Conservation (phyloP, 2,888 invertebrate species). For the Drosophila peninsularis region DNA sequence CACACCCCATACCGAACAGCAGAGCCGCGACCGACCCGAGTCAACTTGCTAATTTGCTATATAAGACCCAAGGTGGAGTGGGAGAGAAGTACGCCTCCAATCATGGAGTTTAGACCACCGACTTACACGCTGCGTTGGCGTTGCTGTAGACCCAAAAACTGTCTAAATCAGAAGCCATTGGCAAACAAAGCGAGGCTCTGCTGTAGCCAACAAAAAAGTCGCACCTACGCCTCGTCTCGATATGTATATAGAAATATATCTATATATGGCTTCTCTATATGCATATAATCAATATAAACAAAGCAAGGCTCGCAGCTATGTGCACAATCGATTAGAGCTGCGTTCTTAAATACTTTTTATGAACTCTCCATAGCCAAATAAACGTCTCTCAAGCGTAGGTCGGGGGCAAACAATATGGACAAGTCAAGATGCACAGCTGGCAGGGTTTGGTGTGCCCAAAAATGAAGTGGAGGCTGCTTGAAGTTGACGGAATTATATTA, state of each 20-base stretch:
- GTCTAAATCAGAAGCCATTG: constrained; percentile 48
- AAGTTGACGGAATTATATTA: neutral
- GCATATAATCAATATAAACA: constrained; percentile 72
- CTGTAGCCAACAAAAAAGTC: constrained; percentile 40
- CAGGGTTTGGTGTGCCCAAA: neutral
- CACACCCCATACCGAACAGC: constrained; percentile 62
- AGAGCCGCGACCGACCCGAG: neutral
- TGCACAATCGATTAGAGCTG: constrained; percentile 53
- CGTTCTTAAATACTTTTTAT: constrained; percentile 72
- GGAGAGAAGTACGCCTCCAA: constrained; percentile 52
- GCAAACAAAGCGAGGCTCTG: constrained; percentile 53
- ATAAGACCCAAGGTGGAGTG: constrained; percentile 17
- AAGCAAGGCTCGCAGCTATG: constrained; percentile 36
- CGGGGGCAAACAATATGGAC: constrained; percentile 21
- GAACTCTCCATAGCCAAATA: constrained; percentile 66
- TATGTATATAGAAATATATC: constrained; percentile 13
- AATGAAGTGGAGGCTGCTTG: neutral
- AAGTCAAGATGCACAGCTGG: neutral
- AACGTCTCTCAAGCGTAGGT: constrained; percentile 41
- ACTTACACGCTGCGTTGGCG: constrained; percentile 51
- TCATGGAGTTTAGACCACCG: constrained; percentile 40
- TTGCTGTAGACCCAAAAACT: constrained; percentile 25
- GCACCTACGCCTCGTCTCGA: constrained; percentile 52
- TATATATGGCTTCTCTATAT: constrained; percentile 10
- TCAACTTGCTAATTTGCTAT: constrained; percentile 46